These are phyloP conservation scores for Apaloderma vittatum DNA, from an alignment of 2,113 vertebrate species.

Conservation along the genomic window DNA sequence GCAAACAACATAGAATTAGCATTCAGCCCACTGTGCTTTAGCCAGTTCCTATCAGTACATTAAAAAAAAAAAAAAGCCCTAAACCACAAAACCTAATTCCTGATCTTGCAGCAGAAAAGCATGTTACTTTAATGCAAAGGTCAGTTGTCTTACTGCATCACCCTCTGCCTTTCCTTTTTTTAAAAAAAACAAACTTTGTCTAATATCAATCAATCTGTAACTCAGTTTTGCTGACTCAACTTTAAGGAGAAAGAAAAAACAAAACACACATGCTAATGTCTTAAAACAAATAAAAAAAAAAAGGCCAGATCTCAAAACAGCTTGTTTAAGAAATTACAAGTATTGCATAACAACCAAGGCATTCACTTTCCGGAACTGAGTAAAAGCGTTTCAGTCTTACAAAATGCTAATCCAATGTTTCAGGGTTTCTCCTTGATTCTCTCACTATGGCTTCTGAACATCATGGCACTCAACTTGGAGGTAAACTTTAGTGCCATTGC, in stretches of 20 bases:
- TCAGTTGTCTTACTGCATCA: neutral
- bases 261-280: neutral
- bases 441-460: neutral
- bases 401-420: neutral
- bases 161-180: neutral
- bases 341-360: constrained; percentile 41
- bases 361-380: neutral
- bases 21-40: neutral
- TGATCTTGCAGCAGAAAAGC: neutral
- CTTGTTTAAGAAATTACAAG: constrained; percentile 30
- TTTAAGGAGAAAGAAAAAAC: neutral
- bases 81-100: neutral
- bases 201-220: neutral
- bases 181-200: neutral
- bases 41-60: neutral
- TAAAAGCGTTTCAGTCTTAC: neutral
- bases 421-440: neutral
- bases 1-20: neutral
- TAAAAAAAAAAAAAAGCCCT: neutral
- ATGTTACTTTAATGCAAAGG: neutral
- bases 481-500: neutral
- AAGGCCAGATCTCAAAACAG: neutral
- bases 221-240: neutral
- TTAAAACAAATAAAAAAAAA: neutral
- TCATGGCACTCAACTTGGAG: neutral